Base-by-base conservation (phyloP, 2,888 invertebrate species). In the Caenorhabditis sinica region DNA sequence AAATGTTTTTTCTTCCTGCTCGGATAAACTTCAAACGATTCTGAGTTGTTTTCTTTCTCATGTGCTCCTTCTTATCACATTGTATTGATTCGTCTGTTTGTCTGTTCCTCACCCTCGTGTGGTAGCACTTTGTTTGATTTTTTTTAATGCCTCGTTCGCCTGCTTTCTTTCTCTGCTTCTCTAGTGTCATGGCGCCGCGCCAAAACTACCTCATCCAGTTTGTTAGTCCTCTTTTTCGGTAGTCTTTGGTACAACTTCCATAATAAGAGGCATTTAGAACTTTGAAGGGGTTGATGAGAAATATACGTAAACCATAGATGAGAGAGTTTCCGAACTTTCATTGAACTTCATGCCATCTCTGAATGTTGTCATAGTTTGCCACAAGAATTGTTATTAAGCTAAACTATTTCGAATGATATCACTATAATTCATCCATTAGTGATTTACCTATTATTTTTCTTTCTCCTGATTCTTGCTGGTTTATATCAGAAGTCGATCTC, bases 121-220 rank as follows among this genome's bases (percentile, higher is more conserved):
- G 58, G 56, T 68, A 40, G 77, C 71, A 77, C 77, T 77, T 69
- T 77, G 63, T 71, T 77, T 77, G 77, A 61, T 61, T 63, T 71
- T 40, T 77, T 69, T 68, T 49, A 43, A 45, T 72, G 58, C 72
- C 58, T 58, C 60, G 58, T 72, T 60, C 53, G 56, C 33, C 56
- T 69, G 40, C 23, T 56, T 69, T 66, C 20, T 66, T 56, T 49
- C 49, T 30, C 49, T 66, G 49, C 28, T 15, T 45, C 33, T 71
- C 40, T 45, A 36, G 33, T 20, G 36, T 56, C 40, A 69, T 56
- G 33, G 28, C 61, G 51, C 30, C 28, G 61, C 63, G 58, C 43
- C 71, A 56, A 15, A 25, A 56, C 28, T 71, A 30, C 30, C 58
- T 30, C 40, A 71, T 71, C 58, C 30, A 71, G 71, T 56, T 28